Evolutionary conservation across 2,888 invertebrate genomes (phyloP).

Genomic region (Limenitis arthemis): DNA sequence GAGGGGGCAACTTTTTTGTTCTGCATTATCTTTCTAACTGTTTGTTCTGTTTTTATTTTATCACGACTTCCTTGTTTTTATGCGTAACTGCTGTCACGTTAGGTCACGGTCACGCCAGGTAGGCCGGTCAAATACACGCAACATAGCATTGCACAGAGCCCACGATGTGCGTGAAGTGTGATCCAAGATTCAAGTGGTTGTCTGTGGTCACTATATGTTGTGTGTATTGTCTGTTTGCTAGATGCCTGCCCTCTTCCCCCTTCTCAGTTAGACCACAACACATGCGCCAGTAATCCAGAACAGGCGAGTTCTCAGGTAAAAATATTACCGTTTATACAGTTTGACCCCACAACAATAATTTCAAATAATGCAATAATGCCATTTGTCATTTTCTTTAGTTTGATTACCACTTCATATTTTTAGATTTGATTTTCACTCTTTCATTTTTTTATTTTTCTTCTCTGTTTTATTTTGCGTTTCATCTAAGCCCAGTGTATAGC

Average conservation of each 20-base stretch:
- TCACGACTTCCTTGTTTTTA: conserved; percentile 31
- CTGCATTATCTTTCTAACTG: conserved; percentile 56
- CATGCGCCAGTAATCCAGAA: conserved; percentile 81
- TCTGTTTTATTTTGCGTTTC: conserved; percentile 48
- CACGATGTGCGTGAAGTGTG: conserved; percentile 67
- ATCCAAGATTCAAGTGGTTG: conserved; percentile 70
- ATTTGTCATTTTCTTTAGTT: conserved; percentile 60
- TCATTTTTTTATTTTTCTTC: conserved; percentile 48
- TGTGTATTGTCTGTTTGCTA: conserved; percentile 94
- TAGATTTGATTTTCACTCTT: conserved; percentile 61
- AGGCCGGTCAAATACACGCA: conserved; percentile 67
- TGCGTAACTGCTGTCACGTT: conserved; percentile 24
- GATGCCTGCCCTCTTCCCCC: conserved; percentile 94
- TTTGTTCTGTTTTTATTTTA: conserved; percentile 63
- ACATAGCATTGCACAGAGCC: conserved; percentile 48
- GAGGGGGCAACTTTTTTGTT: conserved; percentile 40
- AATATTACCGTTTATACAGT: conserved; percentile 60
- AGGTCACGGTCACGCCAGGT: conserved; percentile 43
- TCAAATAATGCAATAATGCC: conserved; percentile 68
- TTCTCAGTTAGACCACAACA: conserved; percentile 89
- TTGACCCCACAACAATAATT: conserved; percentile 66
- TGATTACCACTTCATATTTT: conserved; percentile 64
- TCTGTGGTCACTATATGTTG: conserved; percentile 76
- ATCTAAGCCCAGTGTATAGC: conserved; percentile 57
- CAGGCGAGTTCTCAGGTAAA: conserved; percentile 80